A percentile compares a stretch with the other conserved stretches of the same genome.
Evolutionary conservation across 2,113 vertebrate genomes (phyloP).

Genomic region (human (Homo sapiens)): DNA sequence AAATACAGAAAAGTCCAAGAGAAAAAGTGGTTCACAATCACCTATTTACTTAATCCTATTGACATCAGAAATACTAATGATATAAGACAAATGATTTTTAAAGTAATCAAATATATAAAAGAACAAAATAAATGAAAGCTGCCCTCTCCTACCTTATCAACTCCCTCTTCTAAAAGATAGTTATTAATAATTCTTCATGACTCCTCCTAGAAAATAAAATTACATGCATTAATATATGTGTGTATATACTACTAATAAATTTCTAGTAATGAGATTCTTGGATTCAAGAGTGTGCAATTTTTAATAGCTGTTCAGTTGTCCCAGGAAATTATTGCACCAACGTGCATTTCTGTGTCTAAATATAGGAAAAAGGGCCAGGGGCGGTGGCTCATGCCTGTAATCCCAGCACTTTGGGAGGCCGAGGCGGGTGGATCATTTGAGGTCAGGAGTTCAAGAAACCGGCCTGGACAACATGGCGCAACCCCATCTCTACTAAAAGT

Average conservation of each 20-base stretch:
- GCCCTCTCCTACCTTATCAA: background rate
- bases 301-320: background rate
- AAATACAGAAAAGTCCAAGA: background rate
- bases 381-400: too few species aligned
- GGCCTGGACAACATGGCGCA: too few species aligned
- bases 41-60: background rate
- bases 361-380: background rate
- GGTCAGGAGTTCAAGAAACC: too few species aligned
- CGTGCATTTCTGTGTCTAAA: background rate
- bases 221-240: background rate
- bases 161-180: background rate
- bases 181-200: background rate
- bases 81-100: background rate
- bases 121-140: constrained; percentile 25
- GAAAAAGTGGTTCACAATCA: background rate
- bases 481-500: too few species aligned
- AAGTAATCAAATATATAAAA: background rate
- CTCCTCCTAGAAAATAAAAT: constrained; percentile 38
- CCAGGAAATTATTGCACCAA: background rate
- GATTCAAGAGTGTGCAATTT: background rate
- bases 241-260: background rate
- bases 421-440: too few species aligned
- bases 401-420: too few species aligned
- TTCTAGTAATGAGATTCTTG: background rate
- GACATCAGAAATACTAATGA: constrained; percentile 28